phyloP scores from a whole-genome alignment of 2,888 invertebrate species.

The Cyaniris semiargus region DNA sequence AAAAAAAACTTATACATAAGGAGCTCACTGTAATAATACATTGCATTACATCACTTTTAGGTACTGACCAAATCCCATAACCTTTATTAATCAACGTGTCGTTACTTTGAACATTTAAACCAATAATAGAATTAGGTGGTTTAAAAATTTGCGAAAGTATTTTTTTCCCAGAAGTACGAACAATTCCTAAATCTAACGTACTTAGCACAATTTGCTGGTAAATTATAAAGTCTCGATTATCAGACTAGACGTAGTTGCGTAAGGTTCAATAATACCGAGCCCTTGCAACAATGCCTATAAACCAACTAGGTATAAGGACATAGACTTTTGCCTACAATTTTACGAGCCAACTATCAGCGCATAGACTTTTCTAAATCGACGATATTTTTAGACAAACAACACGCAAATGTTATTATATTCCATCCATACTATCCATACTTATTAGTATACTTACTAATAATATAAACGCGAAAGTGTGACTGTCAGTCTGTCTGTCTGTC shows the following conservation, averaged over 20 bases:
- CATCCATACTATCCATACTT: background rate
- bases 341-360: too few species aligned
- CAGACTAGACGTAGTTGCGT: background rate
- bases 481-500: background rate
- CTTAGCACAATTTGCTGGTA: background rate
- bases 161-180: background rate
- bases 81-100: background rate
- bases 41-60: slow-evolving; percentile 10
- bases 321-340: background rate
- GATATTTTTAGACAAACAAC: background rate
- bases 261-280: background rate
- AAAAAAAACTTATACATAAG: slow-evolving; percentile 9
- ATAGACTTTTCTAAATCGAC: too few species aligned
- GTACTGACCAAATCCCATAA: background rate
- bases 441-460: too few species aligned
- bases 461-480: too few species aligned
- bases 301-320: background rate
- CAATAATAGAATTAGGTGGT: background rate
- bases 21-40: background rate
- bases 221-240: background rate
- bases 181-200: background rate
- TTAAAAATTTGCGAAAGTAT: background rate
- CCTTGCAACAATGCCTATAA: background rate
- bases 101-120: background rate
- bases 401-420: background rate